These are phyloP conservation scores for Rhagium mordax DNA, from an alignment of 2,888 invertebrate genomes.

Conservation along the genomic window DNA sequence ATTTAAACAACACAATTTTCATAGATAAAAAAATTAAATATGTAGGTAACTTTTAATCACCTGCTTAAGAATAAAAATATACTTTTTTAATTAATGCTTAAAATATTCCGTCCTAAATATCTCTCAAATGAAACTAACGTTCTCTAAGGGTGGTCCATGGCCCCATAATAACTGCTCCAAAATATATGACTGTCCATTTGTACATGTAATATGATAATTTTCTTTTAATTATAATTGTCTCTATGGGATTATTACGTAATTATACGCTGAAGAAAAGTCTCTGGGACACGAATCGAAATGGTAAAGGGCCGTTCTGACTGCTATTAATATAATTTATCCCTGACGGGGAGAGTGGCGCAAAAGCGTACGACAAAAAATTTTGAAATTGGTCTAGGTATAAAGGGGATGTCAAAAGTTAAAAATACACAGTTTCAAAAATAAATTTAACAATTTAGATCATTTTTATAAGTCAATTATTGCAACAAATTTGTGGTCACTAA, in stretches of 20 bases:
- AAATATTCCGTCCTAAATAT: neutral
- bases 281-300: neutral
- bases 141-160: neutral
- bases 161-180: neutral
- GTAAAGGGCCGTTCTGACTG: constrained; percentile 6
- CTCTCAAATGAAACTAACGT: neutral
- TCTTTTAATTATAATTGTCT: neutral
- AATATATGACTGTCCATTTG: constrained; percentile 3
- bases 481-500: too few relatives aligned
- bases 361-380: too few relatives aligned
- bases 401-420: too few relatives aligned
- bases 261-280: constrained; percentile 11
- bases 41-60: neutral
- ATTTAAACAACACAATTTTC: too few relatives aligned
- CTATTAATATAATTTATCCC: neutral
- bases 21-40: too few relatives aligned
- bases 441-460: too few relatives aligned
- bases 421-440: too few relatives aligned
- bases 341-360: constrained; percentile 1
- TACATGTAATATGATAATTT: constrained; percentile 8
- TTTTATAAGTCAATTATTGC: too few relatives aligned
- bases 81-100: neutral
- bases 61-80: neutral
- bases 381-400: too few relatives aligned
- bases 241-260: constrained; percentile 18